Conservation (phyloP, 2,113 vertebrate species). For the Corydoras maculifer region DNA sequence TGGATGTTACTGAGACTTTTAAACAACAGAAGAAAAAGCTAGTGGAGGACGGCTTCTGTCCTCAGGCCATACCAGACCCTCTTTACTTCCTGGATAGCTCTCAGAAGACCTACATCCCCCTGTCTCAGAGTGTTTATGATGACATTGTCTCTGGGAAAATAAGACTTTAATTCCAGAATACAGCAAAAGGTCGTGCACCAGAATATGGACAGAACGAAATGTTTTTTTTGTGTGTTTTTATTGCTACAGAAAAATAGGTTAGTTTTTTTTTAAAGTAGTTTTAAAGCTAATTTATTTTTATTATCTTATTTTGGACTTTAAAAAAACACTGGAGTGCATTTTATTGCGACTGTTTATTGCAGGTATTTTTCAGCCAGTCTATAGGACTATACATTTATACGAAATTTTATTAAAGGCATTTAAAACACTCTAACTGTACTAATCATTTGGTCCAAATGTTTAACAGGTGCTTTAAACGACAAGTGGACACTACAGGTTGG, state of each 20-base stretch:
- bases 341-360: neutral
- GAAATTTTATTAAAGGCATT: too few relatives aligned
- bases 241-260: neutral
- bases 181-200: neutral
- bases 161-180: slow-evolving; percentile 52
- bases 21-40: slow-evolving; percentile 76
- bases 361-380: too few relatives aligned
- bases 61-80: slow-evolving; percentile 43
- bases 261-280: slow-evolving; percentile 6
- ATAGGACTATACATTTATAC: too few relatives aligned
- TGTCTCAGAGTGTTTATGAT: slow-evolving; percentile 54
- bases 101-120: slow-evolving; percentile 56
- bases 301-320: slow-evolving; percentile 15
- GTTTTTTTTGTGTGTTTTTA: neutral
- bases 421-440: too few relatives aligned
- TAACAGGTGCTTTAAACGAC: too few relatives aligned
- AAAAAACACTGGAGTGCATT: slow-evolving; percentile 16
- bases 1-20: slow-evolving; percentile 77
- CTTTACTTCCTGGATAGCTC: slow-evolving; percentile 68
- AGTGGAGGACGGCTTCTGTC: slow-evolving; percentile 71
- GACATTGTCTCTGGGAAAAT: slow-evolving; percentile 65
- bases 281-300: neutral
- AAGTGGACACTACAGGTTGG: too few relatives aligned
- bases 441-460: too few relatives aligned
- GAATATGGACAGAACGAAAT: neutral